These are phyloP conservation scores for Sebastes wilsoni DNA, from an alignment of 2,797 vertebrate species.

Conservation along the genomic window DNA sequence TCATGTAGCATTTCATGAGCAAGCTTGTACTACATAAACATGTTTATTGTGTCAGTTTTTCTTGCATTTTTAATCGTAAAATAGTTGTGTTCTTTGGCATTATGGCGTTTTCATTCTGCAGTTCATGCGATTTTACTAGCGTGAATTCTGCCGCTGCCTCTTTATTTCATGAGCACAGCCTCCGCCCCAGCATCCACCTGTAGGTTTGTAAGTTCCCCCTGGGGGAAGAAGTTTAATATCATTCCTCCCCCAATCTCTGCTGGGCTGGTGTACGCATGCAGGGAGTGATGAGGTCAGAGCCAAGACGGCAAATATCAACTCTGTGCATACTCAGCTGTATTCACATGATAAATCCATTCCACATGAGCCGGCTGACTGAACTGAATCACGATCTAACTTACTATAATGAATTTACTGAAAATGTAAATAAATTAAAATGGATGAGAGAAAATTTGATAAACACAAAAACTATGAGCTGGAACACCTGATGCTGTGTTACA, in stretches of 20 bases:
- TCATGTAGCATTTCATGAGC: neutral
- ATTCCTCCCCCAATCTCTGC: neutral
- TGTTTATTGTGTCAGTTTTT: neutral
- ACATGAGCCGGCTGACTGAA: slow-evolving; percentile 2
- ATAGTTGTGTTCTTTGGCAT: neutral
- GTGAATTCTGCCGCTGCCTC: neutral
- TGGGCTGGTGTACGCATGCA: neutral
- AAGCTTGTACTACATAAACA: neutral
- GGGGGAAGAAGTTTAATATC: slow-evolving; percentile 20
- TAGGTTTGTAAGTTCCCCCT: neutral
- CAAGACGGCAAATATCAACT: slow-evolving; percentile 24
- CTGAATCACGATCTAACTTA: slow-evolving; percentile 2
- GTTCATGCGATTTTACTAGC: neutral
- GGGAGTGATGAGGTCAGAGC: slow-evolving; percentile 5
- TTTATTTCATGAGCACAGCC: neutral
- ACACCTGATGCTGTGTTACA: slow-evolving; percentile 34
- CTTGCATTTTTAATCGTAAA: neutral
- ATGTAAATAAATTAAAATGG: neutral
- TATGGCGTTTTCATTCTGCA: neutral
- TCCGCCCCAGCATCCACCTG: slow-evolving; percentile 1
- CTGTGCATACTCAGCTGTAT: neutral
- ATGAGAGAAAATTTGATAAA: neutral
- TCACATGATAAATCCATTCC: slow-evolving; percentile 25
- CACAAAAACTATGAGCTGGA: neutral
- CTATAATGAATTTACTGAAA: neutral